Percentiles rank a stretch among this genome's conserved stretches.
These are phyloP conservation scores for Myzus persicae DNA, from an alignment of 1,140 invertebrate species.

Conservation along the genomic window DNA sequence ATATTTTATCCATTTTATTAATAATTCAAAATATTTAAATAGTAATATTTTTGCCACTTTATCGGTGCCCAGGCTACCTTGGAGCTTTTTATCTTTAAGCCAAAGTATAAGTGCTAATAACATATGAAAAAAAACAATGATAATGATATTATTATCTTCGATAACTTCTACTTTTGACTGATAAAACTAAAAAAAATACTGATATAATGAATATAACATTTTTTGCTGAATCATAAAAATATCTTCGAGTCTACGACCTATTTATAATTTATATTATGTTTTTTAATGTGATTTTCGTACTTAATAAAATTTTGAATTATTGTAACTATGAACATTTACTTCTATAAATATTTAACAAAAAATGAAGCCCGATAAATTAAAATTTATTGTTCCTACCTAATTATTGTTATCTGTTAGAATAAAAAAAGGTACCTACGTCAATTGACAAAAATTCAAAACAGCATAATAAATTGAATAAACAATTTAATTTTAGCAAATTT, in stretches of 20 bases:
- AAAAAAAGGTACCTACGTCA: not conserved
- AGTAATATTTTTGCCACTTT: too few species aligned
- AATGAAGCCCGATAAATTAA: not conserved
- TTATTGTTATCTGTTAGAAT: not conserved
- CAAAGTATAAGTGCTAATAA: too few species aligned
- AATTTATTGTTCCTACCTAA: not conserved
- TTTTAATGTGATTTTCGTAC: too few species aligned
- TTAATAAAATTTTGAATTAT: not conserved
- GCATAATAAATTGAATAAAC: not conserved
- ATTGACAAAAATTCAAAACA: not conserved
- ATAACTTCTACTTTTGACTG: not conserved
- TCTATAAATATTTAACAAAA: not conserved
- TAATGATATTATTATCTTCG: not conserved
- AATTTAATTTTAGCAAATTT: conserved; percentile 13
- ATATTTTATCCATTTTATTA: not conserved
- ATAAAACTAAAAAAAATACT: not conserved
- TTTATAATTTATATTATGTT: too few species aligned
- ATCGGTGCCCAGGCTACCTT: not conserved
- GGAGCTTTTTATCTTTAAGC: too few species aligned
- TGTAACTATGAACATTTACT: not conserved
- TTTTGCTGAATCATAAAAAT: not conserved
- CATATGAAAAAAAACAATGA: not conserved
- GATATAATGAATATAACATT: not conserved
- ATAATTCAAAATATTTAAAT: too few species aligned
- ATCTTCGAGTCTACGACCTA: too few species aligned